Evolutionary conservation across 2,113 vertebrate species (phyloP).

Genomic region (Barnardius zonarius): DNA sequence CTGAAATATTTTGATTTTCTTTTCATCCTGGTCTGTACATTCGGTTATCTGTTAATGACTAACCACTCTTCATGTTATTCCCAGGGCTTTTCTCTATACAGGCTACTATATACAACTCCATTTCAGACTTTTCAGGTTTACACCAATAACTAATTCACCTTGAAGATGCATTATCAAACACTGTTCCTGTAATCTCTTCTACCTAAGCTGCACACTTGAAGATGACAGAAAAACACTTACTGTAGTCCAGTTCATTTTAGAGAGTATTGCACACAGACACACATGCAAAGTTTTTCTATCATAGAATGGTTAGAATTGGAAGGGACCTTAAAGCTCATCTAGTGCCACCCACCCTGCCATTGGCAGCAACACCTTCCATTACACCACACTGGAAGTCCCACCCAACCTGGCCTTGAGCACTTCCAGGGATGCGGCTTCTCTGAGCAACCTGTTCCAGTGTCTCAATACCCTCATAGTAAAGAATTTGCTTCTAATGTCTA

Average conservation of each 20-base stretch:
- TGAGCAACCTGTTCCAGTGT: not conserved
- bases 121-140: not conserved
- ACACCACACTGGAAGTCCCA: not conserved
- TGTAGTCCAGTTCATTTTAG: not conserved
- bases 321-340: not conserved
- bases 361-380: not conserved
- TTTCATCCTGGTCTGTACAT: not conserved
- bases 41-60: not conserved
- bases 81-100: not conserved
- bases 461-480: not conserved
- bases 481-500: not conserved
- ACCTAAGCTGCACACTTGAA: not conserved
- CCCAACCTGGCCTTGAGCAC: not conserved
- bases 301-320: not conserved
- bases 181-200: not conserved
- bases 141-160: not conserved
- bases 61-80: not conserved
- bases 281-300: not conserved
- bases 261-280: not conserved
- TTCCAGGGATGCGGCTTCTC: not conserved
- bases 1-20: not conserved
- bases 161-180: not conserved
- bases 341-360: not conserved
- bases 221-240: not conserved
- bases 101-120: not conserved